These are phyloP conservation scores for Polyploca ridens DNA, from an alignment of 2,888 invertebrate genomes.

Conservation along the genomic window DNA sequence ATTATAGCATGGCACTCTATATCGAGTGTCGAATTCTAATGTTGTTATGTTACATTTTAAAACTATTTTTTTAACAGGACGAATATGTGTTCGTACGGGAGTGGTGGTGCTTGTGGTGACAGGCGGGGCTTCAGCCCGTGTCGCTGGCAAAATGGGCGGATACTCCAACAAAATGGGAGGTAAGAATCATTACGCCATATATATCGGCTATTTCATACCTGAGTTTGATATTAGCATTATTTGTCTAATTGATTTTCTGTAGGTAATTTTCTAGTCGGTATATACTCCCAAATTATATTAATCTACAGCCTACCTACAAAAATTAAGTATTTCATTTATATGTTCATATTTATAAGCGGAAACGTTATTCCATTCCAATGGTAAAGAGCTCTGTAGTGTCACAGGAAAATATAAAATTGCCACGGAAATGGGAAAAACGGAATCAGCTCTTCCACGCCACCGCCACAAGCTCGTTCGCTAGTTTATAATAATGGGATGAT, in stretches of 20 bases:
- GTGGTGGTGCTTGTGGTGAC: slow-evolving; percentile 66
- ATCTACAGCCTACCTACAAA: too few relatives aligned
- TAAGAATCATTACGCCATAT: slow-evolving; percentile 60
- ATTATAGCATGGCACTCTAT: too few relatives aligned
- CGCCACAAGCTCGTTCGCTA: neutral
- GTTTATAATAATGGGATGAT: neutral
- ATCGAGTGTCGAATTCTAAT: too few relatives aligned
- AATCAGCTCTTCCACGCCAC: neutral
- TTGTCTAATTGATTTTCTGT: too few relatives aligned
- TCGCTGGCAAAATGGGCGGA: slow-evolving; percentile 92
- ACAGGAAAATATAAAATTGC: neutral
- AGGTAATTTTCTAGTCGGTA: too few relatives aligned
- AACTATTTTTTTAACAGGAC: slow-evolving; percentile 41
- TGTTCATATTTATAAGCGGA: neutral
- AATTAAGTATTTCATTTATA: too few relatives aligned
- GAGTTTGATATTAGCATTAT: too few relatives aligned
- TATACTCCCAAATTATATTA: too few relatives aligned
- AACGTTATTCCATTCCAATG: neutral
- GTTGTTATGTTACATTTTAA: too few relatives aligned
- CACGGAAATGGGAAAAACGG: neutral
- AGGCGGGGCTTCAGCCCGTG: slow-evolving; percentile 87
- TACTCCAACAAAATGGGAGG: slow-evolving; percentile 90
- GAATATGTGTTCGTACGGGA: slow-evolving; percentile 57
- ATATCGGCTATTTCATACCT: too few relatives aligned
- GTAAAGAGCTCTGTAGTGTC: neutral